Evolutionary conservation across 2,113 vertebrate species (phyloP), one percentile per base, ranked within the genome.

Genomic region (Burhinus bistriatus): DNA sequence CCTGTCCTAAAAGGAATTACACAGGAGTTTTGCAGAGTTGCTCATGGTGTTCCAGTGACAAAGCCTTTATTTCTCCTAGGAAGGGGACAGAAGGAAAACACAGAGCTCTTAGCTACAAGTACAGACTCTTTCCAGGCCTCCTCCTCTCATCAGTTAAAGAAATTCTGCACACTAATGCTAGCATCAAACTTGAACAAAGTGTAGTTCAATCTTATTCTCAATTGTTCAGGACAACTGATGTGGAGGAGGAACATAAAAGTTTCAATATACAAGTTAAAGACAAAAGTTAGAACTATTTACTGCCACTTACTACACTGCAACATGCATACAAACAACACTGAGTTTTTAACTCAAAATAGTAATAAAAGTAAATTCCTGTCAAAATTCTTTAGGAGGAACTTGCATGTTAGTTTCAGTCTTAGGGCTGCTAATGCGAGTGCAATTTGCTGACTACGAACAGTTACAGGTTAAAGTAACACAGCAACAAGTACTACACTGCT

Each of bases 271-370:
- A 65, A 29, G 19, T 34, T 54, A 70, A 86, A 72, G n/a, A 49
- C 32, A 32, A 10, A 38, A 72, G 12, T 73, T 62, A 87, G 30
- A 97, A 69, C n/a, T 21, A 47, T 2, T n/a, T 76, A 62, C n/a
- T 84, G 81, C 61, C 40, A 21, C 38, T 68, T 73, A 25, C 59
- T 26, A 84, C 9, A 69, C 20, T 71, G 45, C 62, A 66, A 75
- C 26, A 38, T 9, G 7, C 59, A 76, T 4, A n/a, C 30, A 73
- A 83, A 80, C 58, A 83, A 30, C 1, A 4, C 40, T 0, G 0
- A 55, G 15, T 32, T 93, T 90, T 76, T 65, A 69, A 84, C 8
- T 52, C 77, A 7, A 71, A 75, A 55, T 3, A 4, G 2, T 5
- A 71, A 14, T 25, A 30, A 17, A 54, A 77, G 9, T 36, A 15